Conservation (phyloP, 2,113 vertebrate genomes). For the Campylorhamphus procurvoides region DNA sequence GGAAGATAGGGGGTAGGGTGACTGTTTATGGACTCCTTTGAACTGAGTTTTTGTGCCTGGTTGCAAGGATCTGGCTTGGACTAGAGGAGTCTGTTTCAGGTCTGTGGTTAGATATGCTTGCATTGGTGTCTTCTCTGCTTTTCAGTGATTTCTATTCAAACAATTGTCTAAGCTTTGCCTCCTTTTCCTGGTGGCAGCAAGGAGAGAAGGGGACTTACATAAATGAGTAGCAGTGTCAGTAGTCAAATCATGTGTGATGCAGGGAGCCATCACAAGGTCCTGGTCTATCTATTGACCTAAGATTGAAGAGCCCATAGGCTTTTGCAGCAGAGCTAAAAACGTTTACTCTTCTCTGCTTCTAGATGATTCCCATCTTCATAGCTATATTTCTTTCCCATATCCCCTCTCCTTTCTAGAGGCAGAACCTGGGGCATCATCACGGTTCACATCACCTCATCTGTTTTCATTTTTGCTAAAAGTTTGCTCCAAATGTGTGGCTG, state of each 20-base stretch:
- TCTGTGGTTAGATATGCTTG: background rate
- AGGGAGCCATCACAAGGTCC: background rate
- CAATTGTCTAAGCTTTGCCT: background rate
- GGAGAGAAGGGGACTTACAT: background rate
- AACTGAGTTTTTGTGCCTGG: background rate
- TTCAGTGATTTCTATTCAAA: background rate
- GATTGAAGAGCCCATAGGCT: background rate
- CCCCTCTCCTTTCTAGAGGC: background rate
- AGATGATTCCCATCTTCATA: background rate
- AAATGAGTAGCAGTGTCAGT: background rate
- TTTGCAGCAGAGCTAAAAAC: background rate
- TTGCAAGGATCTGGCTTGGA: background rate
- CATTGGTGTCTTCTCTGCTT: background rate
- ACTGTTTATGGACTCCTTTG: background rate
- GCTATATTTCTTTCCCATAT: background rate
- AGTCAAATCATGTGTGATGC: background rate
- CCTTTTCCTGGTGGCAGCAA: background rate
- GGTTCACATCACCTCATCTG: background rate
- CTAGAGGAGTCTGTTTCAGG: background rate
- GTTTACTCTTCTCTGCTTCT: background rate
- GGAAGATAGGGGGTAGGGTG: background rate
- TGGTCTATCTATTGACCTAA: background rate
- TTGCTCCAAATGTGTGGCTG: background rate
- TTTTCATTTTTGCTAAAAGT: constrained; percentile 11
- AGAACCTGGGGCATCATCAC: background rate